A percentile compares a stretch with the other conserved stretches of the same genome.
Conservation (phyloP, 2,113 vertebrate species). For the Mus spicilegus region DNA sequence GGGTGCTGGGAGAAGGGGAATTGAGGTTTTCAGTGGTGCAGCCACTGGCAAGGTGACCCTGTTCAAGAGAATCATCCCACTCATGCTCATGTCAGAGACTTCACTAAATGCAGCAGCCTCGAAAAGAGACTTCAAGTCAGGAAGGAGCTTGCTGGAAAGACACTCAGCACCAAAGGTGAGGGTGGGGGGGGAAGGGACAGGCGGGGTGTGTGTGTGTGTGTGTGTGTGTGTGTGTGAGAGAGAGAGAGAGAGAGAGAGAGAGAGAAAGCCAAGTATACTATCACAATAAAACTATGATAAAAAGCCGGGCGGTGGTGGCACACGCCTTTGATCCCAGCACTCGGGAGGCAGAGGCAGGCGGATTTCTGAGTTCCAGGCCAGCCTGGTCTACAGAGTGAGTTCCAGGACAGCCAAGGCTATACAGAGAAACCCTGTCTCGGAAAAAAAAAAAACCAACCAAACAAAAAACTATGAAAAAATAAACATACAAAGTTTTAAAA, state of each 20-base stretch:
- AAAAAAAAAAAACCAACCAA: too few relatives aligned
- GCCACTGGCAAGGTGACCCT: background rate
- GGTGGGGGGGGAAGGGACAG: background rate
- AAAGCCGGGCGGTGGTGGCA: too few relatives aligned
- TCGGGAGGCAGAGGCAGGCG: too few relatives aligned
- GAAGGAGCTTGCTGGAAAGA: background rate
- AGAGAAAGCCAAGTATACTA: background rate
- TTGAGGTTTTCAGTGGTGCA: background rate
- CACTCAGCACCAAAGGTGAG: background rate
- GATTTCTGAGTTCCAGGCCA: too few relatives aligned
- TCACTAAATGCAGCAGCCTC: background rate
- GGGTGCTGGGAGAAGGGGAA: background rate
- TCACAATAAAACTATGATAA: background rate
- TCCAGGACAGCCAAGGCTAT: too few relatives aligned
- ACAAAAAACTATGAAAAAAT: background rate
- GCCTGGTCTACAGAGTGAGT: too few relatives aligned
- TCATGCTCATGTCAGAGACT: background rate
- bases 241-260: too few relatives aligned
- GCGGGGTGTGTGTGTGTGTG: too few relatives aligned
- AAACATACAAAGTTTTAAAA: background rate
- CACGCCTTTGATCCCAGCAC: too few relatives aligned
- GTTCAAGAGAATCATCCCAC: background rate
- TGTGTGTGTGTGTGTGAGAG: background rate
- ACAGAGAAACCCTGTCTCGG: too few relatives aligned
- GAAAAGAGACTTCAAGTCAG: background rate